phyloP scores from a whole-genome alignment of 2,888 invertebrate genomes.

The Panopea generosa region DNA sequence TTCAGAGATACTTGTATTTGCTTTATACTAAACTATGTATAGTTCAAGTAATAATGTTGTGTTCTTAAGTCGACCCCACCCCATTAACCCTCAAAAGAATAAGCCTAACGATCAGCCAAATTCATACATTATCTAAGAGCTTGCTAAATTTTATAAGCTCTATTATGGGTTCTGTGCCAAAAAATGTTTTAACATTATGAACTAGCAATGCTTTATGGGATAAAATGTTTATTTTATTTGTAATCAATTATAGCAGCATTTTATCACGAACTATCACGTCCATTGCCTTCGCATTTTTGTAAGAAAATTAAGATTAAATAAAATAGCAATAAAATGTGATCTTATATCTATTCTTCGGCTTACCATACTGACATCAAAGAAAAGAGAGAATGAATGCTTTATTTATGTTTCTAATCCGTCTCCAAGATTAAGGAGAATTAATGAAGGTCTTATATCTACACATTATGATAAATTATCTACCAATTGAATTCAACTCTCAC shows the following conservation, averaged over 20 bases:
- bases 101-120: too few relatives aligned
- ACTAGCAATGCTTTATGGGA: conserved; percentile 12
- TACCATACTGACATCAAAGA: conserved; percentile 36
- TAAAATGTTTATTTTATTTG: conserved; percentile 25
- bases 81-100: too few relatives aligned
- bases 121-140: too few relatives aligned
- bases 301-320: conserved; percentile 26
- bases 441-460: conserved; percentile 24
- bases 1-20: too few relatives aligned
- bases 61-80: too few relatives aligned
- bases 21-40: too few relatives aligned
- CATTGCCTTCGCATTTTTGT: conserved; percentile 16
- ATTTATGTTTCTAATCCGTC: conserved; percentile 33
- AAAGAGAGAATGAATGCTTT: conserved; percentile 28
- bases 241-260: conserved; percentile 32
- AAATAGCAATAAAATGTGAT: conserved; percentile 26
- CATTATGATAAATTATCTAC: conserved; percentile 23
- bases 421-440: conserved; percentile 16
- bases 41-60: too few relatives aligned
- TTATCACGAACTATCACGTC: conserved; percentile 24
- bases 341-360: conserved; percentile 14
- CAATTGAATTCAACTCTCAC: conserved; percentile 30
- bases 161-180: too few relatives aligned
- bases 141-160: too few relatives aligned
- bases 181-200: too few relatives aligned